Percentiles rank a stretch among this genome's conserved stretches.
phyloP scores from a whole-genome alignment of 2,113 vertebrate species.

The Gallinago undulata region DNA sequence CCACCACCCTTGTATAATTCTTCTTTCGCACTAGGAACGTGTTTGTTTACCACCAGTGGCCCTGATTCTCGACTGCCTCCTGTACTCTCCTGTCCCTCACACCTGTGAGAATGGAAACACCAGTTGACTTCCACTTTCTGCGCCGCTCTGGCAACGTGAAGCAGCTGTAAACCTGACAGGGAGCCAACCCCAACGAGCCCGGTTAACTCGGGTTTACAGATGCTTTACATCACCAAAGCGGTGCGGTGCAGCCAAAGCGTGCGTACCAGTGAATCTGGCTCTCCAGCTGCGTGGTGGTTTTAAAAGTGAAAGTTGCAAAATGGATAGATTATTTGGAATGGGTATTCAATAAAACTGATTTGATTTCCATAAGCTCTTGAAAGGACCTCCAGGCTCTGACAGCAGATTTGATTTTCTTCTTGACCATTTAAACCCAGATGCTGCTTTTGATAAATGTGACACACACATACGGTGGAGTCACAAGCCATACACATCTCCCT shows the following conservation, averaged over 20 bases:
- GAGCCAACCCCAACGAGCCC: neutral
- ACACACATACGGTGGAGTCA: neutral
- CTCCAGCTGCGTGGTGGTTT: neutral
- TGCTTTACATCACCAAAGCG: neutral
- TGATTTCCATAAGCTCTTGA: constrained; percentile 1
- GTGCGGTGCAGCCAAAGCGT: neutral
- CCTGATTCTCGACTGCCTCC: neutral
- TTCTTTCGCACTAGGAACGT: neutral
- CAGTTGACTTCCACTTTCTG: neutral
- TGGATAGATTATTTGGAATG: constrained; percentile 4
- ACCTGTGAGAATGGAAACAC: neutral
- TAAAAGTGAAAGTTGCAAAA: neutral
- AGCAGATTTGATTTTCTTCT: constrained; percentile 26
- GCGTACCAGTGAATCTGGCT: neutral
- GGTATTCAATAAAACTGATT: neutral
- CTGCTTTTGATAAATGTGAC: neutral
- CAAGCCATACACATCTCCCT: accelerated
- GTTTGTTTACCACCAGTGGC: neutral
- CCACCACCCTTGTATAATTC: neutral
- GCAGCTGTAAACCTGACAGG: neutral
- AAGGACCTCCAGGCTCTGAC: neutral
- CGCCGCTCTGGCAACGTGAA: neutral
- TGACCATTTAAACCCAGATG: neutral
- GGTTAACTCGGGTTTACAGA: constrained; percentile 8
- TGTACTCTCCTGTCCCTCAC: neutral